Evolutionary conservation across 2,797 vertebrate genomes (phyloP).

Genomic region (Pseudochirops corinnae): DNA sequence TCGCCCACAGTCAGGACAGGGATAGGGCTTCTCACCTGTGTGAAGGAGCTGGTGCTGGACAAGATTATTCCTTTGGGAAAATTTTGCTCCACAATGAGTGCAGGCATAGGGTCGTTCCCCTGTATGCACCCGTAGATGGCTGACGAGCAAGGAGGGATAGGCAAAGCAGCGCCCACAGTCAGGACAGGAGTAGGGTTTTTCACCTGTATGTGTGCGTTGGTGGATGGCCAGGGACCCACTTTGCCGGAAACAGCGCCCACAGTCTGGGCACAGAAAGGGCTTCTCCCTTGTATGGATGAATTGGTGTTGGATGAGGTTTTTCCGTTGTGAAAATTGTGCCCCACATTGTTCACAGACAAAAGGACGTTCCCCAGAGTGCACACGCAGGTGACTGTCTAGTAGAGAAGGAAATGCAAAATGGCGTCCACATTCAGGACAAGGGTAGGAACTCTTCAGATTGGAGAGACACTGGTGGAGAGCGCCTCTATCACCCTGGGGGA

Average conservation of each 20-base stretch:
- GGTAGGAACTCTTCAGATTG: conserved; percentile 79
- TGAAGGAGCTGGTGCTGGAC: conserved; percentile 81
- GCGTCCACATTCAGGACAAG: conserved; percentile 72
- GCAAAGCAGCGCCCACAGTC: conserved; percentile 82
- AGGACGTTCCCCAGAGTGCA: conserved; percentile 77
- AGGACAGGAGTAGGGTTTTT: conserved; percentile 71
- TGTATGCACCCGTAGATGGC: conserved; percentile 76
- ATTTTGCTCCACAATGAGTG: conserved; percentile 78
- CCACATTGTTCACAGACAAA: conserved; percentile 78
- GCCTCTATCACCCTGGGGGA: conserved; percentile 74
- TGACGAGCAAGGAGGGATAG: conserved; percentile 79
- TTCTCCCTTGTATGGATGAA: conserved; percentile 77
- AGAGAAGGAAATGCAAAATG: conserved; percentile 76
- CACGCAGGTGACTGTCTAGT: conserved; percentile 75
- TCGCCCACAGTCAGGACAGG: conserved; percentile 78
- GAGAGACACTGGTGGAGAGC: conserved; percentile 75
- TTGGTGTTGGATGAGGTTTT: conserved; percentile 75
- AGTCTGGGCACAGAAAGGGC: conserved; percentile 76
- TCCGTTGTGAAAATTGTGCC: conserved; percentile 77
- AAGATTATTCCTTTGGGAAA: conserved; percentile 80
- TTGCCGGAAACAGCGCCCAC: conserved; percentile 69
- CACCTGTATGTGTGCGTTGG: conserved; percentile 69
- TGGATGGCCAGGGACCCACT: conserved; percentile 74
- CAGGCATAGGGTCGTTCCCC: conserved; percentile 80
- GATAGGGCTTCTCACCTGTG: conserved; percentile 81